Base-by-base conservation (phyloP, 2,113 vertebrate species). In the Amia ocellicauda region DNA sequence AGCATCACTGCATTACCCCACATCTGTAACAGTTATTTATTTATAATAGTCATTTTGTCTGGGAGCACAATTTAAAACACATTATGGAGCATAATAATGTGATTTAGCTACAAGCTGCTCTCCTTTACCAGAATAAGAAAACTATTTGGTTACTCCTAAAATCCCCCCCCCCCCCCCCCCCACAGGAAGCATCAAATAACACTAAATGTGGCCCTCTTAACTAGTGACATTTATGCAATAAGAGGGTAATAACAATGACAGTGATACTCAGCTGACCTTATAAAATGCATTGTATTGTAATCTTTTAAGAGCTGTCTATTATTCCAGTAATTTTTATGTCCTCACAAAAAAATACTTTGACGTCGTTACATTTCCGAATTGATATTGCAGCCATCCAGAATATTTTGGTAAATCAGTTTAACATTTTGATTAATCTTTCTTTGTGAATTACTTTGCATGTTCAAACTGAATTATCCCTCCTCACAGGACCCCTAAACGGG, bases 31-130 rank as follows among this genome's bases (percentile, higher is more conserved):
- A 31, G 17, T 52, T 20, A 54, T 73, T 63, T 69, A n/a, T 68
- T 65, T 53, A 16, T 56, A 56, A 70, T 80, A 79, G 82, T 79
- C 81, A 61, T 80, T 79, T 81, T 69, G 43, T 73, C 83, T 81
- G 72, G 67, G 66, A 55, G 31, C 13, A 27, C 16, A 5, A 8
- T 16, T 1, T 27, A 7, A 55, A 29, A 56, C 5, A 28, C 17
- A 55, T 27, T 27, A 55, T 11, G 24, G 26, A 17, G 54, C 26
- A 8, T 14, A 28, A 26, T 14, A 49, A 19, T 14, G 51, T 19
- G 9, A 19, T 22, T 11, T 11, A 14, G 2, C 3, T 2, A 26
- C 11, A 27, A 26, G 22, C 10, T 7, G 4, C 22, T 3, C 23
- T 26, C 20, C 28, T 54, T 2, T 28, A 2, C n/a, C 13, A 26